Evolutionary conservation across 2,888 invertebrate species (phyloP), one percentile per base, ranked within the genome.

Genomic region (Biston betularia): DNA sequence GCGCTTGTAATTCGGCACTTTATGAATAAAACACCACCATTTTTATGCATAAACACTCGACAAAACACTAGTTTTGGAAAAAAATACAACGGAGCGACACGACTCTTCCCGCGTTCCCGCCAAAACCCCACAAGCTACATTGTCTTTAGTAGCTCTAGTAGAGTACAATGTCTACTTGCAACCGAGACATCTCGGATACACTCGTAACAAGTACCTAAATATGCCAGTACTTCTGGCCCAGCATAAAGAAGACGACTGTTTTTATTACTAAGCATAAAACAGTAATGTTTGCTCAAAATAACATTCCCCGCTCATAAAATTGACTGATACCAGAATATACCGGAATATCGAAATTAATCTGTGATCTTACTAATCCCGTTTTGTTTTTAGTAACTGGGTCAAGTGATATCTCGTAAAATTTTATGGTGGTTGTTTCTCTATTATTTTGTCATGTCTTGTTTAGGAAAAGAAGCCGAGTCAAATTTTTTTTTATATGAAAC

Each of bases 231-330:
- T 65, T 40, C 40, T 44, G 49, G 14, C 53, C 38, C 65, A 15
- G 45, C 66, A 66, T 66, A 57, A 62, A 54, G 54, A 24, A 62
- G 61, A 66, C 42, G 53, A 50, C 50, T 49, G 53, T 54, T 66
- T 66, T 66, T 66, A 66, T 62, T 62, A 35, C 38, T 34, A 4
- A 57, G 53, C 66, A 66, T 66, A 66, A 66, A 66, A 57, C 57
- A 58, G 66, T 62, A 66, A 66, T 66, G 58, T 62, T 66, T 62
- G 62, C 56, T 65, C 65, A 65, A 65, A 65, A 62, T 57, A 66
- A 57, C 66, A 66, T 66, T 62, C 50, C 53, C 45, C 40, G 14
- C 35, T 48, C 66, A 40, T 66, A 66, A 66, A 66, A 62, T 62
- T 65, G 60, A 53, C 66, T 58, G 58, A 66, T 62, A 66, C 58